phyloP scores from a whole-genome alignment of 2,888 invertebrate species.

The Stenolophus ochropezus region DNA sequence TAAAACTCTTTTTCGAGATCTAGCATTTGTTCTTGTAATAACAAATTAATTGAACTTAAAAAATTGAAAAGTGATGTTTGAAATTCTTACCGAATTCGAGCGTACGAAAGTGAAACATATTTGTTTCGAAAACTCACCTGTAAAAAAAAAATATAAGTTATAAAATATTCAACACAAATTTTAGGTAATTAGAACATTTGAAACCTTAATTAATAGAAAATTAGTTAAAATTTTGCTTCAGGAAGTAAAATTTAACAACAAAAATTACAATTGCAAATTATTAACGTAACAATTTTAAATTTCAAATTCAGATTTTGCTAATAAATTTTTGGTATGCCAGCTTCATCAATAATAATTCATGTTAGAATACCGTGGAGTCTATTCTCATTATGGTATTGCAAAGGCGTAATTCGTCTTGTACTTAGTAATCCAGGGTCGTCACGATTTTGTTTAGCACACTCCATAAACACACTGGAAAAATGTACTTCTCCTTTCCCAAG shows the following conservation, averaged over 20 bases:
- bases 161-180: background rate
- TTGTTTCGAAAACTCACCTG: too few species aligned
- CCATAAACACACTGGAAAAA: constrained; percentile 13
- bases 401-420: background rate
- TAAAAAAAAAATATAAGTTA: too few species aligned
- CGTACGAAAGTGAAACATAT: too few species aligned
- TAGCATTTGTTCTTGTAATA: too few species aligned
- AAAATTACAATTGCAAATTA: background rate
- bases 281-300: background rate
- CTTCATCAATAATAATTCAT: background rate
- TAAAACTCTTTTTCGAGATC: too few species aligned
- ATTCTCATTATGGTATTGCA: background rate
- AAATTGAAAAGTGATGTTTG: background rate
- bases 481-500: constrained; percentile 11
- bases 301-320: background rate
- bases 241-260: background rate
- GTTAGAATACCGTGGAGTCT: background rate
- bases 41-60: background rate
- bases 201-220: background rate
- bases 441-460: background rate
- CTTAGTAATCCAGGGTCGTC: background rate
- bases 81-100: background rate
- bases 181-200: background rate
- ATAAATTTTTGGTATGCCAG: background rate
- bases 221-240: background rate